Percentiles rank a stretch among this genome's conserved stretches.
Conservation (phyloP, 2,888 invertebrate species). For the Mythimna lalbum region DNA sequence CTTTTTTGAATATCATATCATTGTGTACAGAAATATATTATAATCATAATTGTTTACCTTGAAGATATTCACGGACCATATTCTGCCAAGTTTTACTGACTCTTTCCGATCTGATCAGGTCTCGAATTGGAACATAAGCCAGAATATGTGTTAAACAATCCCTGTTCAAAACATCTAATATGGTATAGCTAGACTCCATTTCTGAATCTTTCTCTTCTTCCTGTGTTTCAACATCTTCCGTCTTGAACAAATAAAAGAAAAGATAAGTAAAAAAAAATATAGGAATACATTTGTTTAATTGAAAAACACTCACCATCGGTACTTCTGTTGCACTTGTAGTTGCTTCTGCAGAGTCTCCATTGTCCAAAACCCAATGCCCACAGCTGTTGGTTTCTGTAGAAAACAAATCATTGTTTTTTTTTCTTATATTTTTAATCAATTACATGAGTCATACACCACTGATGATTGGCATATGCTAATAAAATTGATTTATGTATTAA, state of each 20-base stretch:
- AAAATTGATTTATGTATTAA: neutral
- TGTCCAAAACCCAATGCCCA: conserved; percentile 34
- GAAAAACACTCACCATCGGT: conserved; percentile 35
- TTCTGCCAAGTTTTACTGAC: conserved; percentile 91
- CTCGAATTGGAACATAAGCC: conserved; percentile 86
- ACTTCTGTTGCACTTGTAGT: conserved; percentile 53
- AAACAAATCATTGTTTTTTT: neutral
- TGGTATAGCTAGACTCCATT: conserved; percentile 60
- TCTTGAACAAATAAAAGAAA: conserved; percentile 31
- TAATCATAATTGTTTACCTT: conserved; percentile 70
- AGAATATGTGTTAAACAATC: conserved; percentile 90
- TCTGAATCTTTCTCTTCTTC: conserved; percentile 45
- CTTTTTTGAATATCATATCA: neutral
- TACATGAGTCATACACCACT: neutral
- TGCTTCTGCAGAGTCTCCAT: conserved; percentile 37
- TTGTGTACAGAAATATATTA: neutral
- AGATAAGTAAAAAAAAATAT: neutral
- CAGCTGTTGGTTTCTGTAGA: conserved; percentile 35
- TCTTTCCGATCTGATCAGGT: conserved; percentile 90
- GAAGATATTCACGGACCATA: conserved; percentile 87
- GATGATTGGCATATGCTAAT: neutral
- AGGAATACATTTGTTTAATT: neutral
- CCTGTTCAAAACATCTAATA: conserved; percentile 88
- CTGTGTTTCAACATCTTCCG: conserved; percentile 35
- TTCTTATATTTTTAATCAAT: neutral